Evolutionary conservation across 2,888 invertebrate genomes (phyloP), one percentile per base, ranked within the genome.

Genomic region (Agrotis ipsilon): DNA sequence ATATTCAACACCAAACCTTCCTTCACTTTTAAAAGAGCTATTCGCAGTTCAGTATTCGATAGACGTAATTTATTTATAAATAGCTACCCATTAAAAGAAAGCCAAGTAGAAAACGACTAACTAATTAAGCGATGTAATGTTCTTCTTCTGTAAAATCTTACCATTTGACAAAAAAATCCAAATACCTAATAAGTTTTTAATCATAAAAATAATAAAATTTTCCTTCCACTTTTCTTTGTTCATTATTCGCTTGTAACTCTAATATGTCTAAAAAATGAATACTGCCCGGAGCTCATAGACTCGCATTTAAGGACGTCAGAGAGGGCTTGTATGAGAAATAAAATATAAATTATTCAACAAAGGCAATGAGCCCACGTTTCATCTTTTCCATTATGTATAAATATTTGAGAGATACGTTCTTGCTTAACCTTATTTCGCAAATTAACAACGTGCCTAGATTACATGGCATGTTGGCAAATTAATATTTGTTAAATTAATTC

Each of bases 311-410:
- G 83, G 79, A 84, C 87, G 88, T 81, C 85, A 83, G 80, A 87
- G 64, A 78, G 79, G 84, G 87, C 88, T 87, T 87, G 87, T 90
- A 90, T 86, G 89, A 91, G 90, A 90, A 90, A 92, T 92, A 92
- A 92, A 92, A 92, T 87, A 93, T 94, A 93, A 92, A 93, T 93
- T 93, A 93, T 93, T 94, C 94, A 93, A 91, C 92, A 92, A 93
- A 92, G 89, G 91, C 90, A 87, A 87, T 87, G 88, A 89, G 90
- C 88, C 89, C 89, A 91, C 91, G 91, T 92, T 93, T 92, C 92
- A 94, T 92, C 92, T 92, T 91, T 91, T 90, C 89, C 90, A 91
- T 92, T 91, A 89, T 84, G 84, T 89, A 91, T 91, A 91, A 91
- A 91, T 91, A 92, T 91, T 92, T 90, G 87, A 85, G 85, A 87